Evolutionary conservation across 1,140 invertebrate genomes (phyloP).

Genomic region (Tetramorium alpestre): DNA sequence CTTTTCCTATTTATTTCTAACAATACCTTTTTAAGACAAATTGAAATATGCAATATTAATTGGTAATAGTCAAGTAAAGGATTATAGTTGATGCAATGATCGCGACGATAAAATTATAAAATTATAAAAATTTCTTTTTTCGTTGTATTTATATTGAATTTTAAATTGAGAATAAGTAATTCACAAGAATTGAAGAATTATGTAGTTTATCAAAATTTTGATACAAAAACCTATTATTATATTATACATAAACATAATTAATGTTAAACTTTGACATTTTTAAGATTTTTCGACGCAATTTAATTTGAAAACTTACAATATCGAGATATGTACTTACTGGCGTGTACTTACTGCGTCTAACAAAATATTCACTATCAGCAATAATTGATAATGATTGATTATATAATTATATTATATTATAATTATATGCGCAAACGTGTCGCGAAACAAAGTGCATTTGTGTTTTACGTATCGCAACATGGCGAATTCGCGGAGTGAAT

Average conservation of each 20-base stretch:
- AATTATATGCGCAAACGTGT: neutral
- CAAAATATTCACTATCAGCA: neutral
- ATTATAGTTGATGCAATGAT: neutral
- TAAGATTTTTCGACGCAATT: neutral
- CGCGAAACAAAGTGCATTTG: too few species aligned
- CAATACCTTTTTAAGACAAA: too few species aligned
- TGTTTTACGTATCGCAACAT: neutral
- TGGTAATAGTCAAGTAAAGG: neutral
- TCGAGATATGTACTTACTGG: neutral
- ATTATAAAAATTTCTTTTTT: neutral
- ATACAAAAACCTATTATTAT: too few species aligned
- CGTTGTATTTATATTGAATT: neutral
- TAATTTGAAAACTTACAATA: neutral
- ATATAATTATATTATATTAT: too few species aligned
- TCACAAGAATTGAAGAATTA: too few species aligned
- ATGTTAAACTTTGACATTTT: neutral
- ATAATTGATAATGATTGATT: neutral
- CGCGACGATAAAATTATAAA: too few species aligned
- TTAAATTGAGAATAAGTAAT: neutral
- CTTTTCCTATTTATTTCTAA: too few species aligned
- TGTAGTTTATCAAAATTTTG: too few species aligned
- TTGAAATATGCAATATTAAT: too few species aligned
- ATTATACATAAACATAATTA: neutral
- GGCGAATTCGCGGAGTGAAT: neutral
- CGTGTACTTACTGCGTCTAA: neutral